These are phyloP conservation scores for Trissolcus japonicus DNA, from an alignment of 2,888 invertebrate genomes.

Conservation along the genomic window DNA sequence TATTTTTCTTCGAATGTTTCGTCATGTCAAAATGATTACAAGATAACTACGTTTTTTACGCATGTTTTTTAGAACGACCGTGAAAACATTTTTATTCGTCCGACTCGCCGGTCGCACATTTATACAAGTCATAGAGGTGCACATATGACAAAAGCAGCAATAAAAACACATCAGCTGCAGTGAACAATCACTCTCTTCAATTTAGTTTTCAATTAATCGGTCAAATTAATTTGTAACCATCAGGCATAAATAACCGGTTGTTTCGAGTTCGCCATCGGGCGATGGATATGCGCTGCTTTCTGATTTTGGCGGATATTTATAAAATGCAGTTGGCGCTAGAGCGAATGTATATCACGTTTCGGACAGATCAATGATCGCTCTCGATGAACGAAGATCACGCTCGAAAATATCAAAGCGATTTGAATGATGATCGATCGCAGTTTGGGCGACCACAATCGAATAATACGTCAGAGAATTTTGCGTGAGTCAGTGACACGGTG, in stretches of 20 bases:
- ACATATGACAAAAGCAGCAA: too few relatives aligned
- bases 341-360: slow-evolving; percentile 48
- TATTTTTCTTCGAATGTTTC: too few relatives aligned
- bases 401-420: slow-evolving; percentile 34
- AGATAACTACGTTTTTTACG: too few relatives aligned
- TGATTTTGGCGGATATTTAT: slow-evolving; percentile 40
- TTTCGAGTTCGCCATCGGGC: not conserved
- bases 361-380: slow-evolving; percentile 48
- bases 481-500: slow-evolving; percentile 59
- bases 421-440: slow-evolving; percentile 64
- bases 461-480: slow-evolving; percentile 54
- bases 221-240: slow-evolving; percentile 23
- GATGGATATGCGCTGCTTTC: slow-evolving; percentile 24
- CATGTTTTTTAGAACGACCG: too few relatives aligned
- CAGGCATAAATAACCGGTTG: slow-evolving; percentile 13
- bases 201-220: slow-evolving; percentile 27
- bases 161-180: too few relatives aligned
- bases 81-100: too few relatives aligned
- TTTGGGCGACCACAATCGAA: slow-evolving; percentile 57
- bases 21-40: too few relatives aligned
- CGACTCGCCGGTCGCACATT: too few relatives aligned
- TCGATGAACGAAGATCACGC: slow-evolving; percentile 38
- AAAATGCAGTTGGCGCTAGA: slow-evolving; percentile 34
- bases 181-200: slow-evolving; percentile 1
- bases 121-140: too few relatives aligned